Percentiles rank a stretch among this genome's conserved stretches.
Evolutionary conservation across 2,888 invertebrate species (phyloP).

Genomic region (Drosophila acutilabella): DNA sequence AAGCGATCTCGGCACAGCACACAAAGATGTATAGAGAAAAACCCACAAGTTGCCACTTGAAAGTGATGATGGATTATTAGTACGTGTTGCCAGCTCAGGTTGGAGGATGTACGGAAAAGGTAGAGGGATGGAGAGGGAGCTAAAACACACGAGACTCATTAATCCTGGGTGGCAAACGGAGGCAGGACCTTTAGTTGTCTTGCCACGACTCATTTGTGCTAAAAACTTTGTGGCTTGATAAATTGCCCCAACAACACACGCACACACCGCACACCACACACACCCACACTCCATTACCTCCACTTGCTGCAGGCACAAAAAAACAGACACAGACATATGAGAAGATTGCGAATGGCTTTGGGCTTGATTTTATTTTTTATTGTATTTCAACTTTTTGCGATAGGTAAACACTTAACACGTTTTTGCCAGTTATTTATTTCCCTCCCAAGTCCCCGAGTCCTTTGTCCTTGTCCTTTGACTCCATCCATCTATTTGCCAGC

Average conservation of each 20-base stretch:
- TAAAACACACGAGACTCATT: slow-evolving; percentile 82
- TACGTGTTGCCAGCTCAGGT: slow-evolving; percentile 76
- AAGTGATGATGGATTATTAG: slow-evolving; percentile 80
- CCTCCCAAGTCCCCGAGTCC: slow-evolving; percentile 22
- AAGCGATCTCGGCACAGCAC: slow-evolving; percentile 53
- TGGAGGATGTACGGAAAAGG: slow-evolving; percentile 52
- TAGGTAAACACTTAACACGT: slow-evolving; percentile 84
- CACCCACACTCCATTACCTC: background rate
- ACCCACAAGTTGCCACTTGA: slow-evolving; percentile 63
- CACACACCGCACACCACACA: slow-evolving; percentile 22
- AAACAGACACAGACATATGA: slow-evolving; percentile 41
- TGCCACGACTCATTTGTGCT: slow-evolving; percentile 79
- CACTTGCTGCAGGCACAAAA: slow-evolving; percentile 35
- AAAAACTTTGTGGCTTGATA: slow-evolving; percentile 78
- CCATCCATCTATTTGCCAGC: slow-evolving; percentile 54
- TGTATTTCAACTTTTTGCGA: slow-evolving; percentile 66
- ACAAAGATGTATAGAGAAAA: slow-evolving; percentile 5
- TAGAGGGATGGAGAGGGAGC: background rate
- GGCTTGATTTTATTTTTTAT: slow-evolving; percentile 28
- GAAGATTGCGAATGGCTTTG: slow-evolving; percentile 32
- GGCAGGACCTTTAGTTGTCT: slow-evolving; percentile 55
- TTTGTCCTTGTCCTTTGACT: background rate
- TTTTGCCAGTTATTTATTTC: slow-evolving; percentile 75
- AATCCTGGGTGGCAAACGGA: slow-evolving; percentile 71
- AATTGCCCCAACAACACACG: slow-evolving; percentile 61